These are phyloP conservation scores for Zaprionus lineosus DNA, from an alignment of 2,888 invertebrate genomes.

Conservation along the genomic window DNA sequence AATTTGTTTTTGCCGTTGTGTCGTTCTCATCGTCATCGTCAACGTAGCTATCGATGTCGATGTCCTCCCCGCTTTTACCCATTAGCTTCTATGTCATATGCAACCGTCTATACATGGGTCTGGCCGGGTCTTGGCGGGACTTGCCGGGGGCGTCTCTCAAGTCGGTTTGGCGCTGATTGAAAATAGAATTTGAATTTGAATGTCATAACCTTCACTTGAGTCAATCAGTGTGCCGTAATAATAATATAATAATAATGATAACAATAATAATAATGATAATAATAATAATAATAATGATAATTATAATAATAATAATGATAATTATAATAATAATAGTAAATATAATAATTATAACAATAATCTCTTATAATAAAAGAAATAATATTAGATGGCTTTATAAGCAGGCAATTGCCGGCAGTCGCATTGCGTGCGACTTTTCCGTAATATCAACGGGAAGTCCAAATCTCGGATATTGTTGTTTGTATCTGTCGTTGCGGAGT, in stretches of 20 bases:
- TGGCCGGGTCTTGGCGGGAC: background rate
- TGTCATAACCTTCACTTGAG: slow-evolving; percentile 69
- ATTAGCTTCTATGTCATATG: no score
- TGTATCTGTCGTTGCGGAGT: background rate
- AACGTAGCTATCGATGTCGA: slow-evolving; percentile 60
- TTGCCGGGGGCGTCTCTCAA: slow-evolving; percentile 50
- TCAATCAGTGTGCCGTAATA: slow-evolving; percentile 45
- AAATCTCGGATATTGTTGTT: slow-evolving; percentile 33
- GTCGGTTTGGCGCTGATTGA: slow-evolving; percentile 59
- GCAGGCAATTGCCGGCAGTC: slow-evolving; percentile 10
- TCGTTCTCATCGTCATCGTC: background rate
- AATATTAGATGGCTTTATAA: slow-evolving; percentile 5
- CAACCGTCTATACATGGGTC: slow-evolving; percentile 17
- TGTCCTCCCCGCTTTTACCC: slow-evolving; percentile 12
- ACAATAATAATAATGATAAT: slow-evolving; percentile 16
- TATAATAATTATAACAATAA: slow-evolving; percentile 17
- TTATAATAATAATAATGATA: slow-evolving; percentile 11
- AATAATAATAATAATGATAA: slow-evolving; percentile 5
- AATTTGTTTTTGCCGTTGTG: slow-evolving; percentile 58
- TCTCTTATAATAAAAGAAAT: slow-evolving; percentile 13
- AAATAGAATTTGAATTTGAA: slow-evolving; percentile 70
- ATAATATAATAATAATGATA: slow-evolving; percentile 10
- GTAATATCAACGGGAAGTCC: slow-evolving; percentile 34
- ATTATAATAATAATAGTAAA: slow-evolving; percentile 12
- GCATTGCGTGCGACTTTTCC: slow-evolving; percentile 37